A percentile compares a stretch with the other conserved stretches of the same genome.
Evolutionary conservation across 2,888 invertebrate species (phyloP).

Genomic region (Ectemnius continuus): DNA sequence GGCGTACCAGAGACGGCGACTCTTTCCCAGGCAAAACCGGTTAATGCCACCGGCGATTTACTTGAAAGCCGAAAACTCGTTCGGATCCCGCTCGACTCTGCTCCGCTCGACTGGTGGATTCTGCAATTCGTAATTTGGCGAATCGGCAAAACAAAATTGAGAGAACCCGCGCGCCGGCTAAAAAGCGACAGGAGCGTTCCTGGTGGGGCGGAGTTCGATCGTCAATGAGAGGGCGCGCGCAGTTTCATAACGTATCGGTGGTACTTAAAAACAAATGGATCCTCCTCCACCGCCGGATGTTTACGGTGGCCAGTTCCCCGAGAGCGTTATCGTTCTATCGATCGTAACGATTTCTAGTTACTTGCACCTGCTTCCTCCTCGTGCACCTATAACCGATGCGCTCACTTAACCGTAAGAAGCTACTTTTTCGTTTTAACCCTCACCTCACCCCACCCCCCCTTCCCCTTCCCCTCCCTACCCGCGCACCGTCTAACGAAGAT

Average conservation of each 20-base stretch:
- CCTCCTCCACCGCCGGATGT: slow-evolving; percentile 32
- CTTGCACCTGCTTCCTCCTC: slow-evolving; percentile 50
- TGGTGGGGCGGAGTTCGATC: slow-evolving; percentile 18
- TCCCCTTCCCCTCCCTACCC: background rate
- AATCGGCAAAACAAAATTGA: slow-evolving; percentile 24
- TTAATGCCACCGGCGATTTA: background rate
- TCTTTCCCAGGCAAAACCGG: slow-evolving; percentile 1
- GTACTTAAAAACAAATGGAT: slow-evolving; percentile 51
- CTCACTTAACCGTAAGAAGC: slow-evolving; percentile 16
- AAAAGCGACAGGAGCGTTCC: slow-evolving; percentile 29
- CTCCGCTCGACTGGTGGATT: too few relatives aligned
- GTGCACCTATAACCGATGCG: slow-evolving; percentile 3
- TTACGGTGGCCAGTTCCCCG: slow-evolving; percentile 42
- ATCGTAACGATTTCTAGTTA: slow-evolving; percentile 58
- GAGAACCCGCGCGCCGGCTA: slow-evolving; percentile 11
- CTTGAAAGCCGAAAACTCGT: background rate
- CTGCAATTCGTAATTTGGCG: slow-evolving; percentile 6
- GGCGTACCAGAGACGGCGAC: background rate
- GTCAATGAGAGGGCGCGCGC: slow-evolving; percentile 25
- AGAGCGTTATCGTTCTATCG: slow-evolving; percentile 51
- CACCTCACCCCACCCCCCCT: background rate
- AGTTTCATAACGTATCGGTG: slow-evolving; percentile 43
- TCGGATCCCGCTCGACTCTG: background rate
- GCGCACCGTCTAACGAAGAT: slow-evolving; percentile 29
- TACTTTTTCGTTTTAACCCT: slow-evolving; percentile 20